phyloP scores from a whole-genome alignment of 2,113 vertebrate species.

The Salvator merianae region DNA sequence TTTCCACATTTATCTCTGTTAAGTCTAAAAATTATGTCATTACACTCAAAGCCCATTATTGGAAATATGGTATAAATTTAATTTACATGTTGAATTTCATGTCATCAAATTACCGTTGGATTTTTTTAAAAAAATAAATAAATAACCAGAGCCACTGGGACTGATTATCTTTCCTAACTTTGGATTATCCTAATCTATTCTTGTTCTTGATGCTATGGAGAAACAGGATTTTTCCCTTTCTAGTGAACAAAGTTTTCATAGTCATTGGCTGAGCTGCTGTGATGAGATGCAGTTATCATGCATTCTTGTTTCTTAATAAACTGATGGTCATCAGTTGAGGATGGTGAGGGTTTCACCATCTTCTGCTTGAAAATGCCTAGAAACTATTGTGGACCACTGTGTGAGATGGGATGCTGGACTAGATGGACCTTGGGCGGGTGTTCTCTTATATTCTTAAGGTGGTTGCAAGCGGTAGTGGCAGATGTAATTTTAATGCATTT shows the following conservation, averaged over 20 bases:
- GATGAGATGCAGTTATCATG: background rate
- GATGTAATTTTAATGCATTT: no score
- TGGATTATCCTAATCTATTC: background rate
- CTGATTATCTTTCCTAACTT: background rate
- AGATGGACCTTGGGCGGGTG: no score
- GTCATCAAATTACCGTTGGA: background rate
- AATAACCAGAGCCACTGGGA: no score
- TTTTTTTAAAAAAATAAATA: background rate
- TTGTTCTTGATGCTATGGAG: background rate
- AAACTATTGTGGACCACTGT: background rate
- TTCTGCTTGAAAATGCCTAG: no score
- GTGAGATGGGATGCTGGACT: background rate
- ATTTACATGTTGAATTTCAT: background rate
- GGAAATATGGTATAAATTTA: background rate
- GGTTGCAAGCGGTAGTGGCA: no score
- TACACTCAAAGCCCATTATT: background rate
- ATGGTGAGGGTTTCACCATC: background rate
- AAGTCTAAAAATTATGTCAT: background rate
- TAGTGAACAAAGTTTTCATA: background rate
- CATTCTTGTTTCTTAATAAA: background rate
- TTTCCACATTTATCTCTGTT: background rate
- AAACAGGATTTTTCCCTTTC: background rate
- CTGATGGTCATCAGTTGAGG: background rate
- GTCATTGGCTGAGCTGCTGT: background rate
- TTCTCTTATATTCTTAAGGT: no score